Evolutionary conservation across 2,113 vertebrate species (phyloP), one percentile per base, ranked within the genome.

Genomic region (Orcinus orca): DNA sequence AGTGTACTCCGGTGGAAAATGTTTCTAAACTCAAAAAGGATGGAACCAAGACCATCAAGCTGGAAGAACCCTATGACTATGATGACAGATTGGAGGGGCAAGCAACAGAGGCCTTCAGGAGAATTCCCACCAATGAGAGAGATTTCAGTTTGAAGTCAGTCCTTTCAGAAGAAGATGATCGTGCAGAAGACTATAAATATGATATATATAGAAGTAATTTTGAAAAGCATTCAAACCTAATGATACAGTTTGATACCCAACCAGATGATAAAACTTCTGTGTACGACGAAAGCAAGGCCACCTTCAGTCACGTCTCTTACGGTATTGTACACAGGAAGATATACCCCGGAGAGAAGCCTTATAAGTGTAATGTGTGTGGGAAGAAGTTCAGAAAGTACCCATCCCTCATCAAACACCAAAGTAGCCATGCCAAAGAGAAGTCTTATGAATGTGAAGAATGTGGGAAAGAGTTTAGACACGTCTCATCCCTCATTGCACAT

Each of bases 361-460:
- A 98, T 68, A 97, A 96, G 12, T 98, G 98, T 96, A 98, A 97
- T 1, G 95, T 98, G 76, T 98, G 98, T 85, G 98, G 98, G 31
- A 98, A 97, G 88, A 97, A 96, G 70, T 98, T 98, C 92, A 98
- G 97, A 29, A 97, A 98, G 62, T 97, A 97, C 81, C 97, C 98
- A 23, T 97, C 97, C n/a, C 95, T 98, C 11, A 31, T 96, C 8
- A 97, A 97, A 93, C 98, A 98, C 93, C 98, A 97, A 88, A 97
- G 95, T 62, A 98, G 90, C 81, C 98, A 98, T 95, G 97, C 98
- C 73, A 98, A 98, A 96, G 98, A 98, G 44, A 98, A 98, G 53
- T 97, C 97, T 5, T 98, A 98, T 33, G 97, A 97, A 77, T 98
- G 98, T 96, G 95, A 98, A 47, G 98, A 98, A 44, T 98, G 98